Evolutionary conservation across 2,797 vertebrate species (phyloP).

Genomic region (Gymnopithys bicolor): DNA sequence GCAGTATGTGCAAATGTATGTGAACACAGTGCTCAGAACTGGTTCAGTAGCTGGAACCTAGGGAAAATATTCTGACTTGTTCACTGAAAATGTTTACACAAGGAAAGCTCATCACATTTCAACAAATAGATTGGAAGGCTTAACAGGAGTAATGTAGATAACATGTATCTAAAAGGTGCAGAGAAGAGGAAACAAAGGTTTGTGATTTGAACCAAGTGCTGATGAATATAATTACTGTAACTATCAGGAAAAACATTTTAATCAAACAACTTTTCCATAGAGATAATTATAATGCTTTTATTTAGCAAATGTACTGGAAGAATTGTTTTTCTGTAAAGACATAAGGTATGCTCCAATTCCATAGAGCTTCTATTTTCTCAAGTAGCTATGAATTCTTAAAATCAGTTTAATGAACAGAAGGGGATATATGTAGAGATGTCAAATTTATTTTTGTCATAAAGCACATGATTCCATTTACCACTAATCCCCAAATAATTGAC

Average conservation of each 20-base stretch:
- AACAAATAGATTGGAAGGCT: not conserved
- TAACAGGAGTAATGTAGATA: not conserved
- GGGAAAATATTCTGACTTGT: not conserved
- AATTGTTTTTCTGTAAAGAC: slow-evolving; percentile 54
- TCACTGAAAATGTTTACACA: not conserved
- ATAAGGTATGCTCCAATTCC: slow-evolving; percentile 38
- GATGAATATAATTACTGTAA: not conserved
- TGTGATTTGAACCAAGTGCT: not conserved
- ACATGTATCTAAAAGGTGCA: not conserved
- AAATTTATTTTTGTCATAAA: slow-evolving; percentile 49
- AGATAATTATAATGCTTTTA: slow-evolving; percentile 72
- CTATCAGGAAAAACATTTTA: not conserved
- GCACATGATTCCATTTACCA: slow-evolving; percentile 22
- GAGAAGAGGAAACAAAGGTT: not conserved
- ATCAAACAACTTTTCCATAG: not conserved
- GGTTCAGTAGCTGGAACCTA: not conserved
- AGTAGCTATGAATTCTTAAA: not conserved
- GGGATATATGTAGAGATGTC: slow-evolving; percentile 8
- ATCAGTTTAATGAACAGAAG: slow-evolving; percentile 49
- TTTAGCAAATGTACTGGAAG: slow-evolving; percentile 76
- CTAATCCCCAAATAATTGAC: slow-evolving; percentile 53
- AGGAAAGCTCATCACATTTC: not conserved
- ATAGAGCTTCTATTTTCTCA: slow-evolving; percentile 3
- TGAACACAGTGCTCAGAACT: not conserved
- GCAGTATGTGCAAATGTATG: not conserved